These are phyloP conservation scores for Agapornis roseicollis DNA, from an alignment of 2,113 vertebrate genomes.

Conservation along the genomic window DNA sequence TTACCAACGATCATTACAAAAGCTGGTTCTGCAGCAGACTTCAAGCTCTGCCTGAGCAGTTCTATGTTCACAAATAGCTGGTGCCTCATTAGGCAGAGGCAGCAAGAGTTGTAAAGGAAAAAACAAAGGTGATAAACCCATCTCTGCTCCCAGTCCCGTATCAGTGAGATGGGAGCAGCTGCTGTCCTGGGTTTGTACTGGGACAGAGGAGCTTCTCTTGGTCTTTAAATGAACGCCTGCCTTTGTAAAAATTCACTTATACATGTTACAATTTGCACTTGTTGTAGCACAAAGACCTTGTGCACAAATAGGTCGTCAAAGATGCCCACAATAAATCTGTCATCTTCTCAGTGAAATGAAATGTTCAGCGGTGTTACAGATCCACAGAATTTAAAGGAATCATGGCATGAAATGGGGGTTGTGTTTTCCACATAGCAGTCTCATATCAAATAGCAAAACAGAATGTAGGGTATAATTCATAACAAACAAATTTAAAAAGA, in stretches of 20 bases:
- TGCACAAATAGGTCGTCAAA: not conserved
- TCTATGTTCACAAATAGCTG: not conserved
- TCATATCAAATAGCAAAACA: not conserved
- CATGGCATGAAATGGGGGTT: not conserved
- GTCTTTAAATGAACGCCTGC: not conserved
- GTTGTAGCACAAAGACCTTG: not conserved
- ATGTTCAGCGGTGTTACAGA: not conserved
- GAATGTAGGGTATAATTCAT: not conserved
- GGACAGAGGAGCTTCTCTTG: not conserved
- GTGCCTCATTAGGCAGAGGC: not conserved
- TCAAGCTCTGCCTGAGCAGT: not conserved
- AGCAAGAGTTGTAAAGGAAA: not conserved
- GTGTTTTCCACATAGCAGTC: not conserved
- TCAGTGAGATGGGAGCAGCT: not conserved
- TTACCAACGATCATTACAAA: rapidly evolving
- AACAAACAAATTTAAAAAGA: slow-evolving; percentile 34
- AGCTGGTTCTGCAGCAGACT: not conserved
- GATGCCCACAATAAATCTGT: not conserved
- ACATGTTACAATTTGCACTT: not conserved
- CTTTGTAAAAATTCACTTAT: not conserved
- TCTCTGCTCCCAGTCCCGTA: not conserved
- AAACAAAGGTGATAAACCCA: not conserved
- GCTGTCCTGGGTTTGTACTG: not conserved
- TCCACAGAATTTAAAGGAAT: not conserved
- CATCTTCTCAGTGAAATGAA: not conserved